Evolutionary conservation across 1,140 invertebrate species (phyloP), one percentile per base, ranked within the genome.

Genomic region (Drosophila kurseongensis): DNA sequence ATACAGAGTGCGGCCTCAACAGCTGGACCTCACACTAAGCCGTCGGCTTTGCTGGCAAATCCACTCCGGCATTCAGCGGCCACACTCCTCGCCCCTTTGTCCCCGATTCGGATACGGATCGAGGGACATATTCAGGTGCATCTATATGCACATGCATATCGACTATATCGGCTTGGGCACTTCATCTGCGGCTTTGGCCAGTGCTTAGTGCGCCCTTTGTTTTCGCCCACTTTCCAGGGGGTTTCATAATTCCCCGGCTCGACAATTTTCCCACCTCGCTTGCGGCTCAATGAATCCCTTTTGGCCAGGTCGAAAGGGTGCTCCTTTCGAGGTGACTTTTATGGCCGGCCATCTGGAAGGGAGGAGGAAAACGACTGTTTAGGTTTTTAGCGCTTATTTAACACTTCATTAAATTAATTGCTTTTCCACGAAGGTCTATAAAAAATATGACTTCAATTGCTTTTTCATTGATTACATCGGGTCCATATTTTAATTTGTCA

Each of bases 21-120:
- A 68, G 63, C 36, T 71, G 67, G 50, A 68, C 67, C 67, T 73
- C 65, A 71, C 66, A 73, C 45, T 71, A 69, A 73, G 69, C 69
- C 58, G 55, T 71, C 66, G 69, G 69, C 66, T 73, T 73, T 73
- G 69, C 38, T 45, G 51, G 35, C 47, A 73, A 73, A 73, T 73
- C 69, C 69, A 60, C 51, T 71, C 69, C 69, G 51, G 35, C 62
- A 38, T 65, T 23, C 66, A 4, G 12, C 36, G 10, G 38, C 38
- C 23, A 16, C 51, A 35, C 41, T 44, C 38, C 50, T 14, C n/a
- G 9, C 51, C 62, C 14, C 18, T 63, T 67, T 42, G 60, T 68
- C 36, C 10, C 60, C 12, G 60, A 42, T 60, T 62, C 60, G 13
- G 55, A 9, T 61, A 10, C 58, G 14, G 23, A 61, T 18, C 27